Evolutionary conservation across 1,140 invertebrate species (phyloP).

Genomic region (Penaeus indicus): DNA sequence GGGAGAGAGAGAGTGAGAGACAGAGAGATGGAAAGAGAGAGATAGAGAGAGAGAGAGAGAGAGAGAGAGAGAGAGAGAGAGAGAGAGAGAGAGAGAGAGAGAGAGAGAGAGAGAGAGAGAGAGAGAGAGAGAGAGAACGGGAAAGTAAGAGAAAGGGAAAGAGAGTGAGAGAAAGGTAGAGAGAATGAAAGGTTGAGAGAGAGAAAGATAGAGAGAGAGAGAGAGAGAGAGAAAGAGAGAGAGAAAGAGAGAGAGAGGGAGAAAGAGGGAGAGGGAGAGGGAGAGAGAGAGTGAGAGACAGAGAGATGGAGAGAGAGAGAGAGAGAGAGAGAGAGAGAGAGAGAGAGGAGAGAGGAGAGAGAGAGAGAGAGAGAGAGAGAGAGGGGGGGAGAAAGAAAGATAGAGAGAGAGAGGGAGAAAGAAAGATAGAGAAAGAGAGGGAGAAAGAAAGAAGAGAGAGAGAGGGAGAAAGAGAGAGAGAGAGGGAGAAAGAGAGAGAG

Average conservation of each 20-base stretch:
- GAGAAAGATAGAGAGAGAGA: background rate
- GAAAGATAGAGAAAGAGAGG: background rate
- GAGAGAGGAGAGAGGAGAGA: background rate
- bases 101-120: background rate
- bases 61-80: background rate
- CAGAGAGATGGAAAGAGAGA: background rate
- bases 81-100: background rate
- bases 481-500: background rate
- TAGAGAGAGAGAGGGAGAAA: background rate
- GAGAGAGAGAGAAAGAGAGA: background rate
- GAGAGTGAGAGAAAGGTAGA: background rate
- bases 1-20: background rate
- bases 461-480: background rate
- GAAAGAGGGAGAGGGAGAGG: background rate
- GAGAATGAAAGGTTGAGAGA: conserved; percentile 18
- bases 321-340: conserved; percentile 1
- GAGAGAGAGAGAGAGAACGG: too few relatives aligned
- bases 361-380: background rate
- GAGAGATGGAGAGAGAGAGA: background rate
- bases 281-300: background rate
- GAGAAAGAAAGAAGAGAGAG: too few relatives aligned
- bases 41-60: background rate
- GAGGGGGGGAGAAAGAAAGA: background rate
- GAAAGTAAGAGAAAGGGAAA: background rate
- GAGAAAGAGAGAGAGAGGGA: background rate